Percentiles rank a stretch among this genome's conserved stretches.
phyloP scores from a whole-genome alignment of 2,888 invertebrate species.

The Vandiemenella viatica region DNA sequence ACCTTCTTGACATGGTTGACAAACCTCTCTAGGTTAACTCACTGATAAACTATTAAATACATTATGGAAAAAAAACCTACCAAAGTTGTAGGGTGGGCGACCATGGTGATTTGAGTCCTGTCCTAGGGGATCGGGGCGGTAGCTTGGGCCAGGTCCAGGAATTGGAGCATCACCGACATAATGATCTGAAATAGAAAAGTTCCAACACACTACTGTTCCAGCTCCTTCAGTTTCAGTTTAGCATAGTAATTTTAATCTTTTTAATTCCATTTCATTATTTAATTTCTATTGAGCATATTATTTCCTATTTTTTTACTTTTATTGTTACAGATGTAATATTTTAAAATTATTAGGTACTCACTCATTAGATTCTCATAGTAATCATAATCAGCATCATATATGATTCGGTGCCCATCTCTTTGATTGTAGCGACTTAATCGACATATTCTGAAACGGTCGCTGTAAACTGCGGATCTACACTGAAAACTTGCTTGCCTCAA shows the following conservation, averaged over 20 bases:
- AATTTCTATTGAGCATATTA: neutral
- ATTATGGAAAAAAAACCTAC: no score
- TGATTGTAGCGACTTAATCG: conserved; percentile 74
- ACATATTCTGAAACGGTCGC: conserved; percentile 71
- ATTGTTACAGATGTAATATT: no score
- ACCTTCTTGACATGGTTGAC: no score
- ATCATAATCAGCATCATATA: conserved; percentile 83
- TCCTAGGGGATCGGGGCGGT: conserved; percentile 32
- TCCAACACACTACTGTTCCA: no score
- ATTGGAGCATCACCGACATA: conserved; percentile 28
- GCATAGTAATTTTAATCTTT: neutral
- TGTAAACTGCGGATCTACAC: conserved; percentile 78
- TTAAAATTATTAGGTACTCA: no score
- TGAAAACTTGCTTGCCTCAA: conserved; percentile 77
- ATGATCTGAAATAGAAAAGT: conserved; percentile 26
- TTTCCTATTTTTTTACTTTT: no score
- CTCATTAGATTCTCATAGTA: conserved; percentile 88
- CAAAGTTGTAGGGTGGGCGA: conserved; percentile 27
- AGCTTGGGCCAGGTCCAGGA: conserved; percentile 22
- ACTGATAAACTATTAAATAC: no score
- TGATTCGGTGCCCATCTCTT: conserved; percentile 71
- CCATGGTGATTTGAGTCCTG: conserved; percentile 32
- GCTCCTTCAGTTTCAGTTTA: neutral
- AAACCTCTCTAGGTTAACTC: no score
- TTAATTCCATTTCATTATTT: conserved; percentile 1